Evolutionary conservation across 1,140 invertebrate genomes (phyloP), one percentile per base, ranked within the genome.

Genomic region (Euwallacea fornicatus): DNA sequence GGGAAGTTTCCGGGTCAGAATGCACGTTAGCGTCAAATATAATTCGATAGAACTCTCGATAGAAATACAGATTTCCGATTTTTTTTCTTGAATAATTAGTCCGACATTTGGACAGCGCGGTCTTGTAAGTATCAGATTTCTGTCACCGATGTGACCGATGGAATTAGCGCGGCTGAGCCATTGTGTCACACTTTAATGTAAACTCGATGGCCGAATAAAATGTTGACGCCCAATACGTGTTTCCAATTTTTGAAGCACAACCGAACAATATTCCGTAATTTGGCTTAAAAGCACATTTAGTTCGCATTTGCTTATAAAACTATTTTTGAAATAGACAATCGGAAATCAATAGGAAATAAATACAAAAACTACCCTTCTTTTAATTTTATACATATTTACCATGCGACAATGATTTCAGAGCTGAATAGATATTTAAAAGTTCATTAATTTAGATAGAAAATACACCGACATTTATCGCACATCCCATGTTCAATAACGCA

Each of bases 211-310:
- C 2, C 8, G 41, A 62, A 16, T 53, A 53, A 53, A 58, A 58
- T 10, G 9, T 33, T 15, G 21, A 21, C 16, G 55, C n/a, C 13
- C 13, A 58, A 21, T 58, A 58, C 55, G 55, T 58, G 55, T 50
- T 50, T 7, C 8, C 59, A 61, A 21, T 10, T 61, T 42, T 41
- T 61, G 8, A 7, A 61, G 59, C 42, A 11, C 11, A 42, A 42
- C 42, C 21, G 59, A 61, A 61, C 55, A 58, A 58, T 58, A 58
- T 21, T 58, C 55, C 11, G 13, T 58, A 33, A 58, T 58, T 58
- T 58, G 9, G 21, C 21, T 15, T 58, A 13, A 21, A 13, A 16
- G 21, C 55, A 58, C 13, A 58, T 58, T 58, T 58, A 33, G 46
- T 47, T 10, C 13, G 55, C 21, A 16, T 58, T 58, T 58, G 6